These are phyloP conservation scores for Meandrusa payeni DNA, from an alignment of 2,888 invertebrate genomes.

Conservation along the genomic window DNA sequence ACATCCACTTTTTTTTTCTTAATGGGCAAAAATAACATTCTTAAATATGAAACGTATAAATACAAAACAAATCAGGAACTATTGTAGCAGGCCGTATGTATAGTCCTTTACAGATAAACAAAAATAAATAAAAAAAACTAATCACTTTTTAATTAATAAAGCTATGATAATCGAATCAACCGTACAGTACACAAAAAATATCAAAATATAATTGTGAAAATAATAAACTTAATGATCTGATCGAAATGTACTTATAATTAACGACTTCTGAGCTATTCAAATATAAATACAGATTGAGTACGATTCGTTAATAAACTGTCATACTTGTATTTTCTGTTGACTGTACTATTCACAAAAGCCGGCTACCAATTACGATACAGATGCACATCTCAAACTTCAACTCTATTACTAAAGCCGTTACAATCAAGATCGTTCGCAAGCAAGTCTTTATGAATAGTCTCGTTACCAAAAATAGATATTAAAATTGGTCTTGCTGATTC, in stretches of 20 bases:
- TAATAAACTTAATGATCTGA: background rate
- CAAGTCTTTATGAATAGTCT: background rate
- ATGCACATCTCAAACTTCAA: too few species aligned
- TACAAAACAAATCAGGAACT: slow-evolving; percentile 25
- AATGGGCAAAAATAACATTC: slow-evolving; percentile 20
- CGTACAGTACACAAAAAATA: slow-evolving; percentile 4
- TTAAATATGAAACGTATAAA: slow-evolving; percentile 20
- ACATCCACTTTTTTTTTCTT: slow-evolving; percentile 12
- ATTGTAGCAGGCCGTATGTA: slow-evolving; percentile 22
- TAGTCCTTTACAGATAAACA: slow-evolving; percentile 16
- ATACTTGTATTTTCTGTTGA: slow-evolving; percentile 4
- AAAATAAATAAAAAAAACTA: slow-evolving; percentile 20
- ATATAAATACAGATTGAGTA: slow-evolving; percentile 2
- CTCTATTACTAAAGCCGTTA: too few species aligned
- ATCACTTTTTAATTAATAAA: slow-evolving; percentile 11
- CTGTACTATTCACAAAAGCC: slow-evolving; percentile 10
- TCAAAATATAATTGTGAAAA: slow-evolving; percentile 11
- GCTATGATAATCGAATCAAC: slow-evolving; percentile 15
- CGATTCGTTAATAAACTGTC: background rate
- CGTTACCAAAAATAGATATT: background rate
- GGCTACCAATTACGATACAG: too few species aligned
- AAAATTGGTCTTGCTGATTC: slow-evolving; percentile 11
- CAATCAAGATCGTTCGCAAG: background rate
- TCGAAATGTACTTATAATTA: slow-evolving; percentile 7
- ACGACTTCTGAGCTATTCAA: background rate